These are phyloP conservation scores for Rhinatrema bivittatum DNA, from an alignment of 2,797 vertebrate genomes.

Conservation along the genomic window DNA sequence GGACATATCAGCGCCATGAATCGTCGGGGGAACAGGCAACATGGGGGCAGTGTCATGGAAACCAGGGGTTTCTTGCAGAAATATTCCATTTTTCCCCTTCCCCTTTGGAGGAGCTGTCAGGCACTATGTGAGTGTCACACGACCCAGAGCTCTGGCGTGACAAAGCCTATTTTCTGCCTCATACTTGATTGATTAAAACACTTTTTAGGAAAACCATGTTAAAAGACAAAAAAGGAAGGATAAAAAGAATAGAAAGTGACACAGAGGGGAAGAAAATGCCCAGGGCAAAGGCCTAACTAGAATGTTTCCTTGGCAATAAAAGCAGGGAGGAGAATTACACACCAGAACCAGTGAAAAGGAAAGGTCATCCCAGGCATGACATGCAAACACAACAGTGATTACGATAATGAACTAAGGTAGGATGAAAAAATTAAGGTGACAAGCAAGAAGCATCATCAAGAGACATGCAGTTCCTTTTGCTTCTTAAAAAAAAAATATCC, in stretches of 20 bases:
- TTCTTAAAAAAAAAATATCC: no score
- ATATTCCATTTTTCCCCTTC: conserved; percentile 79
- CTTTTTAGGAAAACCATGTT: conserved; percentile 98
- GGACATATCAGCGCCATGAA: conserved; percentile 69
- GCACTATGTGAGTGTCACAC: conserved; percentile 84
- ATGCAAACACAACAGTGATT: conserved; percentile 75
- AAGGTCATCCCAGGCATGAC: conserved; percentile 70
- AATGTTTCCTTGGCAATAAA: conserved; percentile 58
- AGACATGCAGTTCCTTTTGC: no score
- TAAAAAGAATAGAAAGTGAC: conserved; percentile 55
- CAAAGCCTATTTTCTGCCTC: conserved; percentile 98
- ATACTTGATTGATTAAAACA: conserved; percentile 99
- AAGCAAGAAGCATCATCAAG: background rate
- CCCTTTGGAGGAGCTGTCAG: conserved; percentile 95
- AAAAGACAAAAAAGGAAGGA: conserved; percentile 75
- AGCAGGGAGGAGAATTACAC: conserved; percentile 47
- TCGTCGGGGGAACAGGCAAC: conserved; percentile 73
- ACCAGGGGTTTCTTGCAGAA: conserved; percentile 81
- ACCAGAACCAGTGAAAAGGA: conserved; percentile 60
- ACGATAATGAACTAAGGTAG: conserved; percentile 55
- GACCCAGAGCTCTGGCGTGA: conserved; percentile 88
- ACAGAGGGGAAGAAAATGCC: conserved; percentile 64
- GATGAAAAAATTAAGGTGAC: conserved; percentile 3
- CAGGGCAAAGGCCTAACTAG: conserved; percentile 48
- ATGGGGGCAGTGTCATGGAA: conserved; percentile 90